Percentiles rank a stretch among this genome's conserved stretches.
Evolutionary conservation across 2,797 vertebrate genomes (phyloP).

Genomic region (Carapus acus): DNA sequence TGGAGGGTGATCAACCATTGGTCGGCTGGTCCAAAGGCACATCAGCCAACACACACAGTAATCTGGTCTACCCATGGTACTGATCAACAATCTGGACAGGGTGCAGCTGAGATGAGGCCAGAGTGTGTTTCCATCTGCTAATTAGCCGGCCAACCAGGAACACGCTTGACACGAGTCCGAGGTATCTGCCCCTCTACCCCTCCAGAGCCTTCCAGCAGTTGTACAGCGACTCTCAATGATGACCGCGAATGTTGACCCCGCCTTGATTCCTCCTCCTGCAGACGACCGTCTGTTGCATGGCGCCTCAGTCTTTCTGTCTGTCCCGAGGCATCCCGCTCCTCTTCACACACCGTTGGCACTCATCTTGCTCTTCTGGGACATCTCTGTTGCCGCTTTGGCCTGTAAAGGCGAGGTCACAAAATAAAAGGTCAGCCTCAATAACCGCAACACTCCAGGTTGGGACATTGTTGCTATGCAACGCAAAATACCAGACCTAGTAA

Average conservation of each 20-base stretch:
- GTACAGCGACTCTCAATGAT: not conserved
- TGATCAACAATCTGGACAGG: too few species aligned
- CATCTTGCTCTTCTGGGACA: constrained; percentile 74
- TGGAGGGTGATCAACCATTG: constrained; percentile 4
- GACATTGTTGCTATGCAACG: not conserved
- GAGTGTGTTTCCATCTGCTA: not conserved
- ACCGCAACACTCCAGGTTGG: not conserved
- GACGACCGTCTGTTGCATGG: not conserved
- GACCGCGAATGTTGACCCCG: constrained; percentile 2
- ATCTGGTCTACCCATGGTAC: too few species aligned
- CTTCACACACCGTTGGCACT: constrained; percentile 73
- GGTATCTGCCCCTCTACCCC: too few species aligned
- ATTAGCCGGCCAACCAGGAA: too few species aligned
- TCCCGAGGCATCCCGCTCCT: constrained; percentile 27
- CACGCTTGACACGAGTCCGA: too few species aligned
- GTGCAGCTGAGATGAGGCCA: not conserved
- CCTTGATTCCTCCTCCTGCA: not conserved
- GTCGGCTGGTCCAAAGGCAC: constrained; percentile 8
- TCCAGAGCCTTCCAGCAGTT: too few species aligned
- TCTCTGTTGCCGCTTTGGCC: constrained; percentile 73
- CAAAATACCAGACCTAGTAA: not conserved
- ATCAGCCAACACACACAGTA: too few species aligned
- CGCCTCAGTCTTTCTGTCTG: constrained; percentile 2
- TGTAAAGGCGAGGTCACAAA: constrained; percentile 38
- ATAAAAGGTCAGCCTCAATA: not conserved